These are phyloP conservation scores for Atherinomorus stipes DNA, from an alignment of 2,113 vertebrate genomes.

Conservation along the genomic window DNA sequence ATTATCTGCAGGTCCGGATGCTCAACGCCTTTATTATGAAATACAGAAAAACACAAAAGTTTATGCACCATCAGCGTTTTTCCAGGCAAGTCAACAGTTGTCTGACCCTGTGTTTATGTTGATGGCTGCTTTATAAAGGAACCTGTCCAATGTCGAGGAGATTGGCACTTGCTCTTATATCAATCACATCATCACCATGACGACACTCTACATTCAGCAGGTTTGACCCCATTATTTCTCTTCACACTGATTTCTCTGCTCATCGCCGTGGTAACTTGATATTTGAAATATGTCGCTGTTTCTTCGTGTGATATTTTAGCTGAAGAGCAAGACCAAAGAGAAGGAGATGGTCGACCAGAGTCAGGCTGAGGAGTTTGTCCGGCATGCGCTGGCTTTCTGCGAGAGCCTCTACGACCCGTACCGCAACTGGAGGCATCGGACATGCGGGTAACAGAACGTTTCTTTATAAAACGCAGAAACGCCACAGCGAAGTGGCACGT, in stretches of 20 bases:
- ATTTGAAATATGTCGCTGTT: background rate
- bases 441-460: constrained; percentile 85
- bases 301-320: constrained; percentile 74
- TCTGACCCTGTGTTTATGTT: constrained; percentile 3
- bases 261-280: background rate
- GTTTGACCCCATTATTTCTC: constrained; percentile 68
- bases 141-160: constrained; percentile 97
- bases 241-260: background rate
- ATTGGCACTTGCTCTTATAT: constrained; percentile 98
- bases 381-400: constrained; percentile 94
- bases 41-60: background rate
- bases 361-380: constrained; percentile 95
- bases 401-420: constrained; percentile 98
- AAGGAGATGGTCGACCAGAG: constrained; percentile 96
- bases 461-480: no score
- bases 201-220: constrained; percentile 97
- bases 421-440: constrained; percentile 93
- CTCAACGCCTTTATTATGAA: background rate
- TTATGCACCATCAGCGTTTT: background rate
- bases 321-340: constrained; percentile 98
- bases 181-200: constrained; percentile 98
- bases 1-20: constrained; percentile 94
- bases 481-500: no score
- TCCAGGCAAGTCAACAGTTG: background rate
- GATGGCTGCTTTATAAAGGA: constrained; percentile 81